Conservation (phyloP, 2,888 invertebrate genomes). For the Colostygia pectinataria region DNA sequence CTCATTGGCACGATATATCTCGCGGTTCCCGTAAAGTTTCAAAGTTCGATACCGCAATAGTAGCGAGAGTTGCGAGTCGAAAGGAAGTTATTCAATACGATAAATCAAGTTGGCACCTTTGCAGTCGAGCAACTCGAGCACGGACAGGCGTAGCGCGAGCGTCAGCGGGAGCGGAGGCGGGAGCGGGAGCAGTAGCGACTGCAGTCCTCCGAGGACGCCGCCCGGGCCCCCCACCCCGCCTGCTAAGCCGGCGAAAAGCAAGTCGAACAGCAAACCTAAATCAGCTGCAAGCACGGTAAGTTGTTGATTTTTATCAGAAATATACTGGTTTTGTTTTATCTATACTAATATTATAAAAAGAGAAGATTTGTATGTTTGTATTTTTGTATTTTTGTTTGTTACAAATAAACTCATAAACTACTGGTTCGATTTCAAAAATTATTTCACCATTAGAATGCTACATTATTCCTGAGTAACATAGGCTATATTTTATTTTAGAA, state of each 20-base stretch:
- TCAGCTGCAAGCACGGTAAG: constrained; percentile 51
- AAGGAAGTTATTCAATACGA: constrained; percentile 40
- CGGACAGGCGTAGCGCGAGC: constrained; percentile 60
- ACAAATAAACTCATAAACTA: too few species aligned
- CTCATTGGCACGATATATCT: constrained; percentile 38
- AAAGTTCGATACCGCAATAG: constrained; percentile 39
- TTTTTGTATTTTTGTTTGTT: too few species aligned
- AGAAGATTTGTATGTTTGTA: too few species aligned
- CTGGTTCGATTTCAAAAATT: too few species aligned
- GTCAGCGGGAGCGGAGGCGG: constrained; percentile 48
- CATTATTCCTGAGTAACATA: too few species aligned
- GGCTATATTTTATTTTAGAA: too few species aligned
- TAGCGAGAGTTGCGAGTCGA: constrained; percentile 28
- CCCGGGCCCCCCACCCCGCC: constrained; percentile 65
- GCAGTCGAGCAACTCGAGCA: constrained; percentile 69
- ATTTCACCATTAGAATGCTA: too few species aligned
- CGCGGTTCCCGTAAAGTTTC: constrained; percentile 33
- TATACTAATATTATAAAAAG: too few species aligned
- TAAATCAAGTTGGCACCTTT: constrained; percentile 41
- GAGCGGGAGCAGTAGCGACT: constrained; percentile 58
- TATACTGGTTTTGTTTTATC: too few species aligned
- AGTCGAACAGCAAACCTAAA: constrained; percentile 55
- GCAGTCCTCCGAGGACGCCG: constrained; percentile 73
- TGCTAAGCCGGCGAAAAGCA: constrained; percentile 50
- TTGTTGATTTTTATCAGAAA: constrained; percentile 9